These are phyloP conservation scores for Eurytoma californica DNA, from an alignment of 2,888 invertebrate genomes.

Conservation along the genomic window DNA sequence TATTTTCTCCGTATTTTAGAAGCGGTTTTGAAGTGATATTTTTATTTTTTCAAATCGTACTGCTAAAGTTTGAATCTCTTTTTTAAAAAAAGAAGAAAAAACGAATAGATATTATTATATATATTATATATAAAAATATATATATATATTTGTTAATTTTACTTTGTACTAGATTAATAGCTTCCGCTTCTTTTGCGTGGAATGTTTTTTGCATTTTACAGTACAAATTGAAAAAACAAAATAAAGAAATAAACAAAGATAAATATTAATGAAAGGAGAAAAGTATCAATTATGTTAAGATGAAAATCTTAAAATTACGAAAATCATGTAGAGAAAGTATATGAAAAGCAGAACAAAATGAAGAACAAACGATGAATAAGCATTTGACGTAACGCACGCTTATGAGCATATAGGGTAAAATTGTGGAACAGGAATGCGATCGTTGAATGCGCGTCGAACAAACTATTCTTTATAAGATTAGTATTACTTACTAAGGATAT, in stretches of 20 bases:
- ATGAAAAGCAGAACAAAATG: slow-evolving; percentile 37
- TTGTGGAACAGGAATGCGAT: slow-evolving; percentile 41
- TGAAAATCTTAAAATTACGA: slow-evolving; percentile 25
- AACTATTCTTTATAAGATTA: slow-evolving; percentile 37
- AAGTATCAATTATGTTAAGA: slow-evolving; percentile 52
- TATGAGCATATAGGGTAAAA: slow-evolving; percentile 48
- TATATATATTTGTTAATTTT: slow-evolving; percentile 23
- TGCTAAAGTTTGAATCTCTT: slow-evolving; percentile 48
- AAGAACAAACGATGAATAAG: slow-evolving; percentile 34
- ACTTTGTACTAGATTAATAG: slow-evolving; percentile 34
- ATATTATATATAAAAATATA: slow-evolving; percentile 50
- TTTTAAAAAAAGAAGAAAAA: slow-evolving; percentile 36
- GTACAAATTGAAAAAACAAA: slow-evolving; percentile 55
- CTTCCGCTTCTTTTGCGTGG: slow-evolving; percentile 58
- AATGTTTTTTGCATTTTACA: slow-evolving; percentile 59
- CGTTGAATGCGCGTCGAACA: slow-evolving; percentile 36
- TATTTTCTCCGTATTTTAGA: slow-evolving; percentile 7
- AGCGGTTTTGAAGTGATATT: background rate
- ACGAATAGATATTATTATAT: slow-evolving; percentile 55
- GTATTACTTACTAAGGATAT: slow-evolving; percentile 31
- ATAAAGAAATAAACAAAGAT: slow-evolving; percentile 12
- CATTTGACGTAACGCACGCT: slow-evolving; percentile 53
- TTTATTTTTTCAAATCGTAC: slow-evolving; percentile 40
- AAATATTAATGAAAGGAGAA: slow-evolving; percentile 38
- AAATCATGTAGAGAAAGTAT: slow-evolving; percentile 53